Evolutionary conservation across 2,888 invertebrate species (phyloP).

Genomic region (Rutpela maculata): DNA sequence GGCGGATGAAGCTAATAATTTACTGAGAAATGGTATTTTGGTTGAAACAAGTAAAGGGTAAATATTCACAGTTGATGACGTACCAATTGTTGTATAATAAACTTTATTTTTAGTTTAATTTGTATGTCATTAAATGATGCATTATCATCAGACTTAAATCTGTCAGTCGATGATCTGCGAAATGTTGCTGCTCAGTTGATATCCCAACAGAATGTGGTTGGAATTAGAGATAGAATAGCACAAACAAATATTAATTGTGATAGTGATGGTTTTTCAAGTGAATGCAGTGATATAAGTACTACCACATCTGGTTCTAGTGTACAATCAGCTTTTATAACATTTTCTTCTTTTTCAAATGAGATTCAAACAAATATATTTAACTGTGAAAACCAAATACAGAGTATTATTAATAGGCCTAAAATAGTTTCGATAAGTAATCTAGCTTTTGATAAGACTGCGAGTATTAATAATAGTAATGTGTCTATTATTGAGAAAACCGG

Average conservation of each 20-base stretch:
- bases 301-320: constrained; percentile 58
- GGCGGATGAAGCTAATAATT: constrained; percentile 71
- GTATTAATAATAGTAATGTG: constrained; percentile 26
- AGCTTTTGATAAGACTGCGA: constrained; percentile 36
- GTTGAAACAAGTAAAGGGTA: constrained; percentile 74
- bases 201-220: constrained; percentile 67
- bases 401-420: constrained; percentile 52
- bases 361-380: constrained; percentile 50
- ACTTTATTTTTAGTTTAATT: constrained; percentile 70
- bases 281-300: constrained; percentile 68
- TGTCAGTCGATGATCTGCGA: constrained; percentile 74
- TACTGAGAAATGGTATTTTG: constrained; percentile 73
- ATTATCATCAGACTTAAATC: constrained; percentile 72
- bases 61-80: constrained; percentile 45
- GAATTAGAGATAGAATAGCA: constrained; percentile 42
- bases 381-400: constrained; percentile 50
- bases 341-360: constrained; percentile 56
- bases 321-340: constrained; percentile 56
- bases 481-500: constrained; percentile 9
- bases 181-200: constrained; percentile 73
- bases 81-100: constrained; percentile 38
- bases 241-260: constrained; percentile 64
- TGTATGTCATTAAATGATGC: constrained; percentile 74
- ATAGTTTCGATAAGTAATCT: constrained; percentile 44
- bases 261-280: constrained; percentile 72